These are phyloP conservation scores for Mormyrus hasselquistii DNA, from an alignment of 2,797 vertebrate genomes.

Conservation along the genomic window DNA sequence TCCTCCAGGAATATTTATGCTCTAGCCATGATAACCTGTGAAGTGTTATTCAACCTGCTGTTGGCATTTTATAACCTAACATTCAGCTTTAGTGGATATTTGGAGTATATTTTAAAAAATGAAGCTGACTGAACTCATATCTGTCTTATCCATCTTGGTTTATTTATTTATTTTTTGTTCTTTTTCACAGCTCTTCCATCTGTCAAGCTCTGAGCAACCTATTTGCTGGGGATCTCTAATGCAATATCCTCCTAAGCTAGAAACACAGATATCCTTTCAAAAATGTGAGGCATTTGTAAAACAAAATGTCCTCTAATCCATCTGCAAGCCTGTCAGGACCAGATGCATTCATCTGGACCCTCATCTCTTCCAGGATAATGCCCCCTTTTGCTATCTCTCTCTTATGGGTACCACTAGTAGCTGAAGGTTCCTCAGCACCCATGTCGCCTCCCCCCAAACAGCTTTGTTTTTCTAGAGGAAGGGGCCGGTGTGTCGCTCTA, in stretches of 20 bases:
- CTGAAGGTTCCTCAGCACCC: not conserved
- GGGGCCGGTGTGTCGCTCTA: not conserved
- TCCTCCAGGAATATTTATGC: not conserved
- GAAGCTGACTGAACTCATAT: not conserved
- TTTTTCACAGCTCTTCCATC: not conserved
- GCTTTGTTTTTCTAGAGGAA: not conserved
- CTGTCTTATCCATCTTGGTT: not conserved
- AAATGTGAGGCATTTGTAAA: conserved; percentile 21
- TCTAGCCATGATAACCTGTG: not conserved
- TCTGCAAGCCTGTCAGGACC: conserved; percentile 31
- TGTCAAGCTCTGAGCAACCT: not conserved
- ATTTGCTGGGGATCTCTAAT: not conserved
- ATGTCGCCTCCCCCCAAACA: not conserved
- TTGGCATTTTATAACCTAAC: not conserved
- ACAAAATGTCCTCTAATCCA: conserved; percentile 31
- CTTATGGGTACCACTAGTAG: not conserved
- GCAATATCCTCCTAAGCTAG: not conserved
- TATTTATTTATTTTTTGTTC: not conserved
- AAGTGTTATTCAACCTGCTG: not conserved
- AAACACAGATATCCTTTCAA: not conserved
- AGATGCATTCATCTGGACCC: conserved; percentile 30
- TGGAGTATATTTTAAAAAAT: not conserved
- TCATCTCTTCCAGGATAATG: conserved; percentile 19
- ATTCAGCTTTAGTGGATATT: not conserved
- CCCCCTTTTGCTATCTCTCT: not conserved